Evolutionary conservation across 2,113 vertebrate genomes (phyloP).

Genomic region (Taurulus bubalis): DNA sequence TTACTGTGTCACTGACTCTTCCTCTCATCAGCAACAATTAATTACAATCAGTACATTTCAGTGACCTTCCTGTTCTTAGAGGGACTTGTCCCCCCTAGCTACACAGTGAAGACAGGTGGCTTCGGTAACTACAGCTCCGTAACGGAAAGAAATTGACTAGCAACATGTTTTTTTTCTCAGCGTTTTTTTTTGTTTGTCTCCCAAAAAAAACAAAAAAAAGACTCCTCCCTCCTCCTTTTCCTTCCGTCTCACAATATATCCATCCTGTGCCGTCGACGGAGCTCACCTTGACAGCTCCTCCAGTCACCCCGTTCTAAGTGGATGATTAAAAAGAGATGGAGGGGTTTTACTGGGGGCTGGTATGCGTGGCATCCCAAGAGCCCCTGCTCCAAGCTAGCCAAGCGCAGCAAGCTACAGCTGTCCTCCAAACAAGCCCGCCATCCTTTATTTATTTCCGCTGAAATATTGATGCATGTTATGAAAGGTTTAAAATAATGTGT

Average conservation of each 20-base stretch:
- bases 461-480: slow-evolving; percentile 99
- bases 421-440: slow-evolving; percentile 98
- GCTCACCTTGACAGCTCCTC: slow-evolving; percentile 95
- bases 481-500: slow-evolving; percentile 99
- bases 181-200: slow-evolving; percentile 24
- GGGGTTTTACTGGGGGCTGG: slow-evolving; percentile 94
- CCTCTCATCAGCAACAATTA: slow-evolving; percentile 24
- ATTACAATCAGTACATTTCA: slow-evolving; percentile 19
- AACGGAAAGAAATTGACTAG: slow-evolving; percentile 16
- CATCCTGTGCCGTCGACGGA: slow-evolving; percentile 70
- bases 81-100: background rate
- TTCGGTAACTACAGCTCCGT: background rate
- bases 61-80: background rate
- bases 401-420: slow-evolving; percentile 96
- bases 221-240: slow-evolving; percentile 25
- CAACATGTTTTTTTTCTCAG: slow-evolving; percentile 31
- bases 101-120: background rate
- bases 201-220: slow-evolving; percentile 19
- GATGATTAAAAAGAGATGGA: slow-evolving; percentile 99
- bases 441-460: slow-evolving; percentile 99
- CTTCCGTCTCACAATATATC: slow-evolving; percentile 61
- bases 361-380: slow-evolving; percentile 93
- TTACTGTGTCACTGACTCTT: slow-evolving; percentile 9
- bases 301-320: slow-evolving; percentile 98
- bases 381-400: slow-evolving; percentile 88